Evolutionary conservation across 1,140 invertebrate species (phyloP).

Genomic region (Anagrus nilaparvatae): DNA sequence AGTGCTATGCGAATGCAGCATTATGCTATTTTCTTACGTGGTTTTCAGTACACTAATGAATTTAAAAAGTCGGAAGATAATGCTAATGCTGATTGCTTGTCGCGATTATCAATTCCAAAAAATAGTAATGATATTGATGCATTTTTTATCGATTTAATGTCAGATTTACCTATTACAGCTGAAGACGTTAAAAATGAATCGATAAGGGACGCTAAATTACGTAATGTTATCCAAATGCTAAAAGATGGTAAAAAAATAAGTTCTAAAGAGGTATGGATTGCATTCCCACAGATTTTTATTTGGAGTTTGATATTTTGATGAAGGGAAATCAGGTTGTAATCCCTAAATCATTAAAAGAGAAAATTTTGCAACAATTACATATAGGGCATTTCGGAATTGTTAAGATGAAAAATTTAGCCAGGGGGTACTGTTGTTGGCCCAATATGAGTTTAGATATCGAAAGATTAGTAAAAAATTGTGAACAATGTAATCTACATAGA

Average conservation of each 20-base stretch:
- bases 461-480: constrained; percentile 27
- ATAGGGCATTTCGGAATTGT: constrained; percentile 39
- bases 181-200: no score
- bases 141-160: no score
- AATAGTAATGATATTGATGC: no score
- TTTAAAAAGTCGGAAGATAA: no score
- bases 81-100: no score
- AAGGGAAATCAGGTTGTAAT: constrained; percentile 25
- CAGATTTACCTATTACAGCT: no score
- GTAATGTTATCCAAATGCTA: not conserved
- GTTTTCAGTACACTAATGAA: no score
- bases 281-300: not conserved
- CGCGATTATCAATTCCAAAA: no score
- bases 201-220: not conserved
- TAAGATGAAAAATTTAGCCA: constrained; percentile 43
- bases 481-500: constrained; percentile 15
- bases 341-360: constrained; percentile 25
- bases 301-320: constrained; percentile 9
- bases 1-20: no score
- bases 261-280: not conserved
- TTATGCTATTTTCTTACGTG: no score
- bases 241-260: not conserved
- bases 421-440: constrained; percentile 42
- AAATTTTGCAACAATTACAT: constrained; percentile 37
- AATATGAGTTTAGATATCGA: constrained; percentile 40